A percentile compares a stretch with the other conserved stretches of the same genome.
phyloP scores from a whole-genome alignment of 2,888 invertebrate genomes.

The Mactromeris polynyma region DNA sequence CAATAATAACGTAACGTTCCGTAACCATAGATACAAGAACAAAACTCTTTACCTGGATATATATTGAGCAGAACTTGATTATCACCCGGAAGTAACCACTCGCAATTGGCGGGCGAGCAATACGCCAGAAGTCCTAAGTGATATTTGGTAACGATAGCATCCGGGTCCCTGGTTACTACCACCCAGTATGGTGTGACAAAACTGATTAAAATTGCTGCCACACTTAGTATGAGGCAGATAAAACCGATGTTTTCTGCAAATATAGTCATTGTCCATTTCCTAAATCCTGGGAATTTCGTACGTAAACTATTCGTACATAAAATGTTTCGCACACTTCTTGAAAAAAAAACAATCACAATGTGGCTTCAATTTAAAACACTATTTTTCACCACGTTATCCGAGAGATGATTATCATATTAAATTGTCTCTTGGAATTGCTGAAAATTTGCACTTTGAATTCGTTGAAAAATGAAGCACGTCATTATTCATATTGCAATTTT shows the following conservation, averaged over 20 bases:
- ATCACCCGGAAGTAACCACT: slow-evolving; percentile 72
- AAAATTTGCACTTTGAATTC: too few relatives aligned
- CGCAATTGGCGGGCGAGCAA: slow-evolving; percentile 70
- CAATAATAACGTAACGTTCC: too few relatives aligned
- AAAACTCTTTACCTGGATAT: slow-evolving; percentile 60
- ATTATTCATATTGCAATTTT: neutral
- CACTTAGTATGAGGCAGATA: slow-evolving; percentile 78
- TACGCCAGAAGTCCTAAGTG: slow-evolving; percentile 77
- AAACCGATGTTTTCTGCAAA: slow-evolving; percentile 72
- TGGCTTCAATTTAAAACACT: too few relatives aligned
- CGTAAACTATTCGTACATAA: neutral
- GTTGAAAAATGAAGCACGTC: too few relatives aligned
- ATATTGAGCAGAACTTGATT: slow-evolving; percentile 20
- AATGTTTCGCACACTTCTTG: too few relatives aligned
- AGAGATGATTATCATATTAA: too few relatives aligned
- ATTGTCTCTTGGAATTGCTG: too few relatives aligned
- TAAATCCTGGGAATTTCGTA: neutral
- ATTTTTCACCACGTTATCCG: too few relatives aligned
- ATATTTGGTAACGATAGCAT: slow-evolving; percentile 31
- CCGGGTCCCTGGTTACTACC: slow-evolving; percentile 38
- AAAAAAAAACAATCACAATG: too few relatives aligned
- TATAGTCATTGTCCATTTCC: neutral
- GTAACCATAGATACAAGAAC: too few relatives aligned
- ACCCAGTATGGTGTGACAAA: slow-evolving; percentile 80
- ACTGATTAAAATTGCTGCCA: slow-evolving; percentile 76